A percentile compares a stretch with the other conserved stretches of the same genome.
phyloP scores from a whole-genome alignment of 23 tunicate species.

The Trididemnum nubilum region DNA sequence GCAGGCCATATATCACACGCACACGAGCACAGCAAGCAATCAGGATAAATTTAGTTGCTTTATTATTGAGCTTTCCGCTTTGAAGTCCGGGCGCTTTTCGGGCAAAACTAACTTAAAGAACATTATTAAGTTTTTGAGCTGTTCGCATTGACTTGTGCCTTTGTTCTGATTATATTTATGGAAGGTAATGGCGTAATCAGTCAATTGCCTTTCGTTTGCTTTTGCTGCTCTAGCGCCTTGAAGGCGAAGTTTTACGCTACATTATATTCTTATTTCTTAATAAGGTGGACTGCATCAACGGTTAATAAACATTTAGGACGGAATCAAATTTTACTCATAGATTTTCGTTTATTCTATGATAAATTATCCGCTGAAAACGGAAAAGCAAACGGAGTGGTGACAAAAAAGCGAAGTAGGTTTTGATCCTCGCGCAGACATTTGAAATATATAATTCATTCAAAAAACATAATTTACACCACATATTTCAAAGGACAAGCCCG shows the following conservation, averaged over 20 bases:
- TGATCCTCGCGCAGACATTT: not conserved
- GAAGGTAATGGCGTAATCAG: not conserved
- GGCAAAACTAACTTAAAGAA: not conserved
- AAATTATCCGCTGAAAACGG: not conserved
- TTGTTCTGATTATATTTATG: not conserved
- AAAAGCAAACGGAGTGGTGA: not conserved
- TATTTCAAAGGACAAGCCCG: not conserved
- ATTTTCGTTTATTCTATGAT: not conserved
- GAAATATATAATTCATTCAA: not conserved
- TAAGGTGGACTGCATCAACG: not conserved
- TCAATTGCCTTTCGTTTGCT: not conserved
- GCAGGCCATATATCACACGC: not conserved
- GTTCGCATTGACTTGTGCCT: not conserved
- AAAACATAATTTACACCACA: conserved; percentile 26
- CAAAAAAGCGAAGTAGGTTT: not conserved
- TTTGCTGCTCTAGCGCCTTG: not conserved
- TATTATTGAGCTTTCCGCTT: not conserved
- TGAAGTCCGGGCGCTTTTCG: not conserved
- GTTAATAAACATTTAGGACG: not conserved
- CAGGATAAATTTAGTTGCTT: conserved; percentile 7
- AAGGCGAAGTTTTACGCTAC: not conserved
- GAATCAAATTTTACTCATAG: not conserved
- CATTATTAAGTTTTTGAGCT: not conserved
- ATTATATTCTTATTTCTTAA: not conserved
- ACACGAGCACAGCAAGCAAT: not conserved